These are phyloP conservation scores for Anas platyrhynchos DNA, from an alignment of 2,113 vertebrate species.

Conservation along the genomic window DNA sequence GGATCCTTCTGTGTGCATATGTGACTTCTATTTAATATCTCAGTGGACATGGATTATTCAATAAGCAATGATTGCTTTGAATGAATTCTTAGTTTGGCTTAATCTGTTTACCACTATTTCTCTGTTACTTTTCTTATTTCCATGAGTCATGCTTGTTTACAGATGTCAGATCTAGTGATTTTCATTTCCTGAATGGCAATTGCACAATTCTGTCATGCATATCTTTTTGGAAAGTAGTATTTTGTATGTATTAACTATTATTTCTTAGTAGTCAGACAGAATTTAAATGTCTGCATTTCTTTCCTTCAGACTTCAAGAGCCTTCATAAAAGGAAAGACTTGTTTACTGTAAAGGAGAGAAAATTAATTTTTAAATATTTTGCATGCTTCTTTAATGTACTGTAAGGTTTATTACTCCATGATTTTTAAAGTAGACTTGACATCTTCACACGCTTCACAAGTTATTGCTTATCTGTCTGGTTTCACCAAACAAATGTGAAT, in stretches of 20 bases:
- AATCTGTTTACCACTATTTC: background rate
- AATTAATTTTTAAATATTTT: background rate
- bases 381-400: background rate
- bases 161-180: background rate
- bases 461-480: background rate
- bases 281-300: background rate
- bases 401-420: background rate
- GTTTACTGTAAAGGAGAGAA: background rate
- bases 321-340: background rate
- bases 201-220: background rate
- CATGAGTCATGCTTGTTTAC: background rate
- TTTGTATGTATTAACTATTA: background rate
- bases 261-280: background rate
- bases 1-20: background rate
- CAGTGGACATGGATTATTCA: background rate
- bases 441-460: background rate
- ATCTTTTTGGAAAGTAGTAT: background rate
- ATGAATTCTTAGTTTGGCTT: background rate
- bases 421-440: background rate
- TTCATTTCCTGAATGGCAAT: background rate
- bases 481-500: background rate
- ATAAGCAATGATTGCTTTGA: background rate
- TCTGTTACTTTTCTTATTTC: background rate
- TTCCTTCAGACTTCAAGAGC: background rate
- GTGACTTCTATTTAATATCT: background rate